Base-by-base conservation (phyloP, 2,113 vertebrate species). In the Pyrgilauda ruficollis region DNA sequence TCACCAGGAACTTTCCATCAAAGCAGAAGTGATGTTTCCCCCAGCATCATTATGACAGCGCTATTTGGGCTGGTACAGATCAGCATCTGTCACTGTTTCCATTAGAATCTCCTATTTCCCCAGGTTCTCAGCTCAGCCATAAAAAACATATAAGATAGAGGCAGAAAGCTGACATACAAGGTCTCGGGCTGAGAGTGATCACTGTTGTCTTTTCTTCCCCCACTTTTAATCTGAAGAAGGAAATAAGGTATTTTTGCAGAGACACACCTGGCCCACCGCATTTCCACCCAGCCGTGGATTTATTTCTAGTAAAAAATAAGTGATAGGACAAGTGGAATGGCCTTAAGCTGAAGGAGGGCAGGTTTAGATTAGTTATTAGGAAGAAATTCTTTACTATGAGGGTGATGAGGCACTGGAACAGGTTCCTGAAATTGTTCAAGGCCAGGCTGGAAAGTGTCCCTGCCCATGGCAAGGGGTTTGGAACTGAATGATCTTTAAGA, bases 61-160 rank as follows among this genome's bases (percentile, higher is more conserved):
- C 84, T 55, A 35, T 91, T 90, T 84, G 67, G 92, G 78, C 92
- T 41, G 41, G 84, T 82, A 58, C 53, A 79, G 95, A 97, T 97
- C 93, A 96, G 82, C 91, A 77, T 76, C 95, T 93, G 66, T 96
- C 94, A 84, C 64, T 69, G 61, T 88, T 95, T 90, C 84, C 93
- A 92, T 80, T 76, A 95, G 72, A 94, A 95, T 79, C 89, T 85
- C 84, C 89, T 88, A 31, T 93, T 97, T 94, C 94, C 75, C 58
- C 7, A 2, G 90, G 62, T 88, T 89, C 49, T 9, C 76, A 95
- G 92, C 84, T 93, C 43, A 88, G 78, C 93, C 74, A 77, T 97
- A 96, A 94, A 97, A 84, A 97, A 95, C 93, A 92, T 15, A 55
- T 27, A 84, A 37, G 43, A 3, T 17, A 82, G 78, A 74, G 52